Evolutionary conservation across 2,797 vertebrate species (phyloP).

Genomic region (Denticeps clupeoides): DNA sequence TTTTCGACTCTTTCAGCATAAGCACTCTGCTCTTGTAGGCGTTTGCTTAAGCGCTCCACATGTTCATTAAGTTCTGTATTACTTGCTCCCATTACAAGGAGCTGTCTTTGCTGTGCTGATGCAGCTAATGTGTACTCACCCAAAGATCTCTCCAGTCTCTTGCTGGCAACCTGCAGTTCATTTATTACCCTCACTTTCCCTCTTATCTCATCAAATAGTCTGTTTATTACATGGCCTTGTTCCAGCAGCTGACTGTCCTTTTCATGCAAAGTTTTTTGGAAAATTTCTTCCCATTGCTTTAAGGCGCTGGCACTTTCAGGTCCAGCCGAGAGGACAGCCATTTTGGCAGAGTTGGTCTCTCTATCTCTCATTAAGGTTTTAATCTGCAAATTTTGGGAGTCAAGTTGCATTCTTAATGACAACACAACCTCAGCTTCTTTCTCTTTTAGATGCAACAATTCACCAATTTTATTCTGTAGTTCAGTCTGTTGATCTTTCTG

Average conservation of each 20-base stretch:
- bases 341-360: slow-evolving; percentile 50
- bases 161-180: slow-evolving; percentile 50
- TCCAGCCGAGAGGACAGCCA: slow-evolving; percentile 55
- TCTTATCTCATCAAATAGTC: slow-evolving; percentile 61
- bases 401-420: slow-evolving; percentile 47
- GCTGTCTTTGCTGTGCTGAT: slow-evolving; percentile 53
- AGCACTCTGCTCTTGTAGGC: slow-evolving; percentile 48
- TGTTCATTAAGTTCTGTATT: slow-evolving; percentile 51
- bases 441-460: slow-evolving; percentile 49
- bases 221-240: slow-evolving; percentile 52
- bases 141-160: slow-evolving; percentile 51
- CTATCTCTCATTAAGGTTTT: slow-evolving; percentile 54
- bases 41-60: slow-evolving; percentile 42
- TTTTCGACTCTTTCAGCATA: slow-evolving; percentile 47
- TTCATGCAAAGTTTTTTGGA: slow-evolving; percentile 59
- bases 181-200: slow-evolving; percentile 50
- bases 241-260: slow-evolving; percentile 71
- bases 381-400: slow-evolving; percentile 50
- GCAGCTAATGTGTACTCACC: slow-evolving; percentile 58
- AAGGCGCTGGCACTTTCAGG: slow-evolving; percentile 50
- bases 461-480: slow-evolving; percentile 47
- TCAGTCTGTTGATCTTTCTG: slow-evolving; percentile 45
- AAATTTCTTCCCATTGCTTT: slow-evolving; percentile 58
- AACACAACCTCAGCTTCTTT: slow-evolving; percentile 30
- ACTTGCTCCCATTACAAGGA: slow-evolving; percentile 58